Evolutionary conservation across 2,888 invertebrate genomes (phyloP), one percentile per base, ranked within the genome.

Genomic region (Drosophila imparisetae): DNA sequence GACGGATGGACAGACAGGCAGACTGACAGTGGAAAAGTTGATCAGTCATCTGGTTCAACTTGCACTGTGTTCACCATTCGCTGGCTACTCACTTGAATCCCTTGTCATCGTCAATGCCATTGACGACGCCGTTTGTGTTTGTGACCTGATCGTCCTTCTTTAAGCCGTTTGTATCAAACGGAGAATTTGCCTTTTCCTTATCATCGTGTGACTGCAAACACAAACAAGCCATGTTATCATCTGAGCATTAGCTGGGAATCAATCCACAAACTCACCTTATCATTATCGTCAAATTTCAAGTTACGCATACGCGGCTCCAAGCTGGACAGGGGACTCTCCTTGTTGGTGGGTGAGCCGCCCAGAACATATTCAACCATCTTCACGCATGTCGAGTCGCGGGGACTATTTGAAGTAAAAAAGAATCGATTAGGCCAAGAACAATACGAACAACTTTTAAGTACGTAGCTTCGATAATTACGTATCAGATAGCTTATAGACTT

Each of bases 351-450:
- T 76, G 97, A 98, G 78, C 97, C 97, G 80, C 98, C 97, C 89
- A 99, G 95, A 70, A 99, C 98, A 93, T 98, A 99, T 94, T 99
- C 99, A 63, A 98, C 99, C 98, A 99, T 99, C 94, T 98, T 98
- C 84, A 98, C 98, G 82, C 96, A 95, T 73, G 97, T 97, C 83
- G 98, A 97, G 93, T 98, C 97, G 77, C 97, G 95, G 53, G 98
- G 97, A 54, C 97, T 97, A 83, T 95, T 94, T 89, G 7, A 18
- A n/a, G 15, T 21, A 15, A 64, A n/a, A 62, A 24, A 15, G 13
- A n/a, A 11, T 11, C 4, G 21, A 4, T 45, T 15, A 15, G 36
- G 1, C 49, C 13, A 48, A 34, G 3, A 13, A 6, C 1, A 40
- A 30, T n/a, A 13, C 18, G 2, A 11, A 45, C 3, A 13, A 21